phyloP scores from a whole-genome alignment of 2,888 invertebrate species.

The Tipula confusa region DNA sequence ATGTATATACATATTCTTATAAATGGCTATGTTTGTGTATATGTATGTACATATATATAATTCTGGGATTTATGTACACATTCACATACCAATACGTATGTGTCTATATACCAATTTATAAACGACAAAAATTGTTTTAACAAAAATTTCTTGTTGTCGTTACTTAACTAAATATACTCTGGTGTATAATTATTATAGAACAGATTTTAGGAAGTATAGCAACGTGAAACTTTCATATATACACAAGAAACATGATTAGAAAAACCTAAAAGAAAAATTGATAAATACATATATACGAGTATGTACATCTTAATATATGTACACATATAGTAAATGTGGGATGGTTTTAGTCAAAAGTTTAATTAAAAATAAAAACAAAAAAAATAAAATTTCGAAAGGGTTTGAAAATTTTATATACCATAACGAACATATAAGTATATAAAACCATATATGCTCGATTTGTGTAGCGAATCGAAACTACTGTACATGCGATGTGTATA shows the following conservation, averaged over 20 bases:
- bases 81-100: background rate
- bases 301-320: background rate
- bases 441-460: background rate
- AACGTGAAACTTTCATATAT: background rate
- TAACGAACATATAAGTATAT: background rate
- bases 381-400: background rate
- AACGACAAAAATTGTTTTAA: background rate
- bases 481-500: background rate
- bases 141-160: background rate
- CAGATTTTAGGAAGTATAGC: slow-evolving; percentile 9
- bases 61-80: background rate
- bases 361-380: background rate
- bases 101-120: background rate
- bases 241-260: background rate
- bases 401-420: background rate
- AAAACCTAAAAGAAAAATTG: background rate
- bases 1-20: background rate
- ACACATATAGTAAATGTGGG: background rate
- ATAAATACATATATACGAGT: background rate
- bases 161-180: slow-evolving; percentile 25
- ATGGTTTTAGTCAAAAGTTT: background rate
- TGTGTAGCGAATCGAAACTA: slow-evolving; percentile 25
- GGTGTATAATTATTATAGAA: slow-evolving; percentile 15
- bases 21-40: background rate
- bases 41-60: background rate